Percentiles rank a stretch among this genome's conserved stretches.
phyloP scores from a whole-genome alignment of 2,113 vertebrate genomes.

The Trogon melanurus region DNA sequence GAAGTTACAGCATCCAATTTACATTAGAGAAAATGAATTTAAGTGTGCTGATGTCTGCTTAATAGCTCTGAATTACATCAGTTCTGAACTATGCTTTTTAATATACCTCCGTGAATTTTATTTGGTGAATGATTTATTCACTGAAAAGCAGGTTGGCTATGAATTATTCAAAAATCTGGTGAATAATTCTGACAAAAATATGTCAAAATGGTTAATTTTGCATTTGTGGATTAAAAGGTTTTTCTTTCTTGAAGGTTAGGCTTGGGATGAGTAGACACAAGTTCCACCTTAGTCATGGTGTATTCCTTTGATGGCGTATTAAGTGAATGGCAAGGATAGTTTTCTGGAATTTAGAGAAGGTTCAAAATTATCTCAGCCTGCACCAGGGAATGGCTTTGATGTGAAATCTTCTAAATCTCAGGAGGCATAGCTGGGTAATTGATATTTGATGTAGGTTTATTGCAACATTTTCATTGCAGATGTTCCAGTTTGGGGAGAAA shows the following conservation, averaged over 20 bases:
- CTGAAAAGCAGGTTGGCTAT: neutral
- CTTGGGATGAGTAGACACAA: neutral
- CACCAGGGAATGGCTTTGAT: neutral
- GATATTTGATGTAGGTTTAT: neutral
- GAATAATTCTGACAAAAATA: neutral
- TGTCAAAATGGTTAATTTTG: neutral
- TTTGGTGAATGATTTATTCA: neutral
- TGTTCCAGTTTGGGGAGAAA: neutral
- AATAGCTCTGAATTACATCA: neutral
- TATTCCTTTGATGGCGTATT: neutral
- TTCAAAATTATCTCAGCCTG: neutral
- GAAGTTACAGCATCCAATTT: neutral
- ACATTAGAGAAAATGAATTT: neutral
- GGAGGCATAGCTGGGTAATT: neutral
- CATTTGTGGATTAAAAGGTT: neutral
- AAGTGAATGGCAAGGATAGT: rapidly evolving
- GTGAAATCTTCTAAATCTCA: neutral
- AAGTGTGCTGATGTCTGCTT: neutral
- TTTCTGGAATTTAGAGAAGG: neutral
- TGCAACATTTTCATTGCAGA: neutral
- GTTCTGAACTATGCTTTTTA: neutral
- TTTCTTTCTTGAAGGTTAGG: neutral
- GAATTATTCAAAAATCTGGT: neutral
- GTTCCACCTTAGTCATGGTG: rapidly evolving
- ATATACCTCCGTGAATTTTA: neutral